Evolutionary conservation across 2,888 invertebrate genomes (phyloP).

Genomic region (Bursaphelenchus okinawaensis): DNA sequence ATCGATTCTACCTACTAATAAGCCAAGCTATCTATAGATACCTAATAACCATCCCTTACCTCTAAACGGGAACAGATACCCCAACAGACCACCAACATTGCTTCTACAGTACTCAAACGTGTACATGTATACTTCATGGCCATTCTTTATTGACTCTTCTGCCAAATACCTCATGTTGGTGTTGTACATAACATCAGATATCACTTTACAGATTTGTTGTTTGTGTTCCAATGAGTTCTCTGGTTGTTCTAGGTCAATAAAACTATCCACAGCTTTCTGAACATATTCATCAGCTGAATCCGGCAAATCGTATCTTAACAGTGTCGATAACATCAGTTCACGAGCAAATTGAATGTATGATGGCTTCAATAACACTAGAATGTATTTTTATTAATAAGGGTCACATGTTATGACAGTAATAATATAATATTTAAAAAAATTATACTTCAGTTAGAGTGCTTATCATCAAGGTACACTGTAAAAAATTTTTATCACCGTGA

Average conservation of each 20-base stretch:
- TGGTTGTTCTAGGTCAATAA: not conserved
- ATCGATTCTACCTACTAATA: not conserved
- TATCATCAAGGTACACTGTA: not conserved
- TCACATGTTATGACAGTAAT: too few species aligned
- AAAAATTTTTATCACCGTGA: too few species aligned
- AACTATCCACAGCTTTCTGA: not conserved
- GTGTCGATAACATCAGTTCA: not conserved
- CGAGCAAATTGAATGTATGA: not conserved
- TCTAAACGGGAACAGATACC: constrained; percentile 27
- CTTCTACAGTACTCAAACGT: constrained; percentile 32
- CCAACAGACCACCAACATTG: constrained; percentile 24
- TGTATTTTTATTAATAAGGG: too few species aligned
- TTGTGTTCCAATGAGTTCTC: not conserved
- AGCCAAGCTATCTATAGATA: not conserved
- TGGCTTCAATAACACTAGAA: not conserved
- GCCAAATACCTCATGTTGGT: not conserved
- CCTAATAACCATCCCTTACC: not conserved
- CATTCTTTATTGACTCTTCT: constrained; percentile 12
- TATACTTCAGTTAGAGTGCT: not conserved
- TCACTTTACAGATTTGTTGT: not conserved
- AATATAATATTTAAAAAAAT: too few species aligned
- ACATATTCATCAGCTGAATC: not conserved
- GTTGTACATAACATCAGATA: not conserved
- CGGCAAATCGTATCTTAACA: not conserved
- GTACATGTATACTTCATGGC: constrained; percentile 31